phyloP scores from a whole-genome alignment of 1,140 invertebrate species.

The Drosophila simulans region DNA sequence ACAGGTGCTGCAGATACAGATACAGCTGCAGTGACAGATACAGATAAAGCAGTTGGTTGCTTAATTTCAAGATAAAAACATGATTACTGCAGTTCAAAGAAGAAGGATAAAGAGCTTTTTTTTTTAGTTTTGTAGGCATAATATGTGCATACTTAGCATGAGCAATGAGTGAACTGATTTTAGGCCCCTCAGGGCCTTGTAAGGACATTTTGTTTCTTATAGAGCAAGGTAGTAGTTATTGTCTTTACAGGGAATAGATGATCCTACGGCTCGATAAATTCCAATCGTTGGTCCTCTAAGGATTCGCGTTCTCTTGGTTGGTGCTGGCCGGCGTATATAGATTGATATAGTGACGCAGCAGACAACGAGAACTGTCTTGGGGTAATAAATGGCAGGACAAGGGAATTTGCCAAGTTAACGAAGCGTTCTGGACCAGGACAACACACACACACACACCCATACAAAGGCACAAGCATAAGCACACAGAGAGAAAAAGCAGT shows the following conservation, averaged over 20 bases:
- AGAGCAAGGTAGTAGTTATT: too few species aligned
- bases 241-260: not conserved
- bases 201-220: not conserved
- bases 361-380: constrained; percentile 37
- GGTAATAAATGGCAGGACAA: constrained; percentile 51
- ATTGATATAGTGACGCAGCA: constrained; percentile 21
- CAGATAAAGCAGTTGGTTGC: constrained; percentile 1
- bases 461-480: constrained; percentile 9
- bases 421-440: constrained; percentile 39
- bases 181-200: not conserved
- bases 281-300: not conserved
- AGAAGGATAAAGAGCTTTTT: too few species aligned
- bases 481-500: constrained; percentile 25
- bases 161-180: too few species aligned
- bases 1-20: constrained; percentile 27
- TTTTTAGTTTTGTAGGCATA: too few species aligned
- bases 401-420: constrained; percentile 52
- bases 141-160: too few species aligned
- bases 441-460: constrained; percentile 6
- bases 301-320: not conserved
- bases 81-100: too few species aligned
- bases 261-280: constrained; percentile 2
- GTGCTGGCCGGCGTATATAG: constrained; percentile 9
- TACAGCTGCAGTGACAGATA: constrained; percentile 16
- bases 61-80: too few species aligned